Evolutionary conservation across 2,888 invertebrate genomes (phyloP).

Genomic region (Dichetophora obliterata): DNA sequence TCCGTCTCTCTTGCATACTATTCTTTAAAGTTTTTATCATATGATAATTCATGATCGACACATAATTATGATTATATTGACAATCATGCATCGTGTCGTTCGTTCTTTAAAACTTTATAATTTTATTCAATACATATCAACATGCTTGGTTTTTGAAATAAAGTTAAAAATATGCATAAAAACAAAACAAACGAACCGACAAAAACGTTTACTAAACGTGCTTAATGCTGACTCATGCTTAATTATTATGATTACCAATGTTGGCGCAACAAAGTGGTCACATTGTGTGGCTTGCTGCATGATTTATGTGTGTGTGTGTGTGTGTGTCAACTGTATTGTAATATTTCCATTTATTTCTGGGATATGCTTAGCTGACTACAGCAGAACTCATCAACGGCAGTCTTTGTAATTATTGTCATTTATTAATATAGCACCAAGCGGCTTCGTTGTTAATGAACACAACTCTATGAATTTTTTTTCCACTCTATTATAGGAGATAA

Average conservation of each 20-base stretch:
- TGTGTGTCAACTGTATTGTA: not conserved
- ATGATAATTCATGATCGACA: constrained; percentile 12
- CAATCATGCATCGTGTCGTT: not conserved
- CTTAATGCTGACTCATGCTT: constrained; percentile 41
- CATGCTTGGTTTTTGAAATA: not conserved
- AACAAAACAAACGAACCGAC: not conserved
- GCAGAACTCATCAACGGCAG: not conserved
- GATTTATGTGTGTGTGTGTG: not conserved
- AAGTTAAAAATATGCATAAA: not conserved
- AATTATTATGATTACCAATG: constrained; percentile 46
- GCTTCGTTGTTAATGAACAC: no score
- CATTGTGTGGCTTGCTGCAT: constrained; percentile 17
- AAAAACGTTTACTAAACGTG: not conserved
- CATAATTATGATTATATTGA: constrained; percentile 20
- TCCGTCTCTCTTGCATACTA: not conserved
- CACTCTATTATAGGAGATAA: no score
- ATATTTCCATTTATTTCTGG: not conserved
- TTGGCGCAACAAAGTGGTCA: constrained; percentile 47
- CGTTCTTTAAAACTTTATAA: not conserved
- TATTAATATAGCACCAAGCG: no score
- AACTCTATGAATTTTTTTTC: no score
- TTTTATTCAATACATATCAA: not conserved
- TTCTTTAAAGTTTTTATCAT: not conserved
- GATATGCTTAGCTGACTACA: not conserved
- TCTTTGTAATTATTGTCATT: no score